Evolutionary conservation across 2,113 vertebrate genomes (phyloP), one percentile per base, ranked within the genome.

Genomic region (Amblyopsis rosae): DNA sequence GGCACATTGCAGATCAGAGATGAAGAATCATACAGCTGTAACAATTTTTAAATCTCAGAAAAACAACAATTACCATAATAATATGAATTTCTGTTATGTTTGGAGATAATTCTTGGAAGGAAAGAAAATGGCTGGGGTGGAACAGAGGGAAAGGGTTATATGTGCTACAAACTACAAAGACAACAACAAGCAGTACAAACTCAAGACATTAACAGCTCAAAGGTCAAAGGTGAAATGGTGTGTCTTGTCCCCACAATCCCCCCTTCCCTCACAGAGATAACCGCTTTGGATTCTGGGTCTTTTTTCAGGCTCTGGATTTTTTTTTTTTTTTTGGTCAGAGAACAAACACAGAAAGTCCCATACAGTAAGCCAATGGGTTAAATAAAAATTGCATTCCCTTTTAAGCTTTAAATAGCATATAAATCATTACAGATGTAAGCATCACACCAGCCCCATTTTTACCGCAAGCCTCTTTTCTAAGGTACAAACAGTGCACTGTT

Each of bases 11-110:
- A 86, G 92, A 93, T 90, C 89, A 84, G 89, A 93, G 88, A 95
- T 93, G 90, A 94, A 91, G 86, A 91, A 92, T 91, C 89, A 94
- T 87, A 93, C 91, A 89, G 91, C 91, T 90, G 92, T 93, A 92
- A 95, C 79, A 84, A 77, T 70, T 69, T 88, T 85, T 71, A 16
- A 62, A 70, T 56, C 62, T 4, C 65, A 67, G 74, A 79, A 82
- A 86, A 87, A 86, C 69, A 72, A 83, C 83, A 80, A 84, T 86
- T 85, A 78, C 55, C 51, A 17, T 74, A 69, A 78, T 84, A 69
- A 77, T 80, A 75, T 83, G 69, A 79, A 85, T 86, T 84, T 68
- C 68, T 62, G 62, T 45, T 57, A 65, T 76, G 77, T 77, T 73
- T 74, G 70, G 81, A 67, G 57, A 82, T 46, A 3, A 60, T 12